phyloP scores from a whole-genome alignment of 2,113 vertebrate species.

The Neomonachus schauinslandi region DNA sequence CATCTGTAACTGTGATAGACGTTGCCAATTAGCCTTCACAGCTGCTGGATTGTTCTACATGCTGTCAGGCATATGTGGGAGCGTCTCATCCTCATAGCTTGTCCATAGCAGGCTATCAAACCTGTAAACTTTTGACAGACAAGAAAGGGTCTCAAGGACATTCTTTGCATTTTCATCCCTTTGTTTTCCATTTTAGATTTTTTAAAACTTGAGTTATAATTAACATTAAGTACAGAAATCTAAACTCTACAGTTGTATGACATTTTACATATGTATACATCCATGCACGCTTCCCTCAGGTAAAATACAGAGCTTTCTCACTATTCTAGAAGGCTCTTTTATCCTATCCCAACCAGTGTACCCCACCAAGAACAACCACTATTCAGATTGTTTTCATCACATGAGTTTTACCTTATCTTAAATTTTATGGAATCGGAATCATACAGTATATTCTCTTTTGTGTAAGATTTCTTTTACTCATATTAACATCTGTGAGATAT shows the following conservation, averaged over 20 bases:
- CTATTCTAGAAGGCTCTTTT: neutral
- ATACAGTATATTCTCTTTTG: neutral
- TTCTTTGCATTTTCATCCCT: neutral
- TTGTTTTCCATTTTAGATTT: neutral
- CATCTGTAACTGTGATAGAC: neutral
- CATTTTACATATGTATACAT: neutral
- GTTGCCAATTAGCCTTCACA: accelerated
- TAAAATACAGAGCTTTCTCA: neutral
- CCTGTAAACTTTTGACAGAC: neutral
- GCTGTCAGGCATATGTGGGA: neutral
- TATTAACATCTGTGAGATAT: neutral
- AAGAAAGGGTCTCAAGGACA: neutral
- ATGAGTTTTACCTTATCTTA: neutral
- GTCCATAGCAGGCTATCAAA: neutral
- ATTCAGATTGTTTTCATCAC: neutral
- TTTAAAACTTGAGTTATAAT: neutral
- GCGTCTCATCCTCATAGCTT: neutral
- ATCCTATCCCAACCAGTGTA: neutral
- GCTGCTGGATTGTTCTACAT: accelerated
- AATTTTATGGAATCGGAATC: neutral
- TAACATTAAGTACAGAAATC: neutral
- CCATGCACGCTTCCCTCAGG: no score
- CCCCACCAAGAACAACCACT: neutral
- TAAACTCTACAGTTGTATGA: neutral
- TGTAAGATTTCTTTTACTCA: neutral